Evolutionary conservation across 1,140 invertebrate genomes (phyloP).

Genomic region (Anastrepha obliqua): DNA sequence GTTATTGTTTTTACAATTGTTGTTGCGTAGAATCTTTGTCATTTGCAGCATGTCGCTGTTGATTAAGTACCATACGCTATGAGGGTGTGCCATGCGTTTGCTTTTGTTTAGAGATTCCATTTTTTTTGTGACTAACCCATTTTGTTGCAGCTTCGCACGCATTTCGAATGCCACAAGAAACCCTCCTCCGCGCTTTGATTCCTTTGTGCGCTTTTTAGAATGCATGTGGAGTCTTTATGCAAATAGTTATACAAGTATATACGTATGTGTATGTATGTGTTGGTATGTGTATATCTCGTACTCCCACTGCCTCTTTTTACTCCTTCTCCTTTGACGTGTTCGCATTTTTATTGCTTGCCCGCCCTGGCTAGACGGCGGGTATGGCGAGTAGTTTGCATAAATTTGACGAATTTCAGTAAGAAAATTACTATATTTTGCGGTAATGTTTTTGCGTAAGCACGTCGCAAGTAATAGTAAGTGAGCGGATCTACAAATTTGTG

Average conservation of each 20-base stretch:
- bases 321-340: background rate
- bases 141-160: background rate
- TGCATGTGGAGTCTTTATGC: too few species aligned
- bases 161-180: background rate
- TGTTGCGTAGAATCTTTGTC: background rate
- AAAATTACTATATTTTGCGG: background rate
- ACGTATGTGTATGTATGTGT: too few species aligned
- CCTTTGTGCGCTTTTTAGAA: too few species aligned
- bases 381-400: background rate
- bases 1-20: background rate
- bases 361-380: constrained; percentile 33
- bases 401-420: background rate
- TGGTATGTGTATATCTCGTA: background rate
- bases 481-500: too few species aligned
- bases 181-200: too few species aligned
- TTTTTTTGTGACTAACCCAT: background rate
- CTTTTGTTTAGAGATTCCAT: background rate
- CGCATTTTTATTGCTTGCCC: background rate
- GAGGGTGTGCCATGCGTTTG: background rate
- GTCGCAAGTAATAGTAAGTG: too few species aligned
- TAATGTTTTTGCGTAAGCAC: background rate
- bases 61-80: constrained; percentile 29
- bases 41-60: constrained; percentile 11
- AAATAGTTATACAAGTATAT: too few species aligned
- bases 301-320: background rate